Base-by-base conservation (phyloP, 37 sponge, comb jelly and placozoan genomes). In the Spongilla lacustris region DNA sequence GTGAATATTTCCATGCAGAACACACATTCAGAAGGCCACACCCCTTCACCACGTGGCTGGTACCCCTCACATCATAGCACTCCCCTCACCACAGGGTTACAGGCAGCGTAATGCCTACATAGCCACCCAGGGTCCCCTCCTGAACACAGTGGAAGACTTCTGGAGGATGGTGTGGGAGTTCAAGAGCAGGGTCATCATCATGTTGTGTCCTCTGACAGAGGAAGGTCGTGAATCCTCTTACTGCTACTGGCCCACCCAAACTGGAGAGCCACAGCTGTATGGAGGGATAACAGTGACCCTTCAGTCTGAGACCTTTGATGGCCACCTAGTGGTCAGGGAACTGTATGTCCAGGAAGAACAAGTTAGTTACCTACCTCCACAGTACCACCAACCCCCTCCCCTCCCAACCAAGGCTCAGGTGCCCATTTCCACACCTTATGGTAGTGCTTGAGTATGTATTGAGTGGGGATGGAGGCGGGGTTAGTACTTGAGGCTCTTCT, bases 141-240 rank as follows among this genome's bases (percentile, higher is more conserved):
- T 36, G 38, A 10, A 50, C 36, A 92, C 92, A 29, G 86, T 88
- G 81, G 71, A 81, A 49, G 92, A 92, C 82, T 92, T 92, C 86
- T 92, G 92, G 92, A 70, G 82, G 73, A 92, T 92, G 92, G 66
- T 92, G 8, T 91, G 92, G 92, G 86, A 86, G 80, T 36, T 49
- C 14, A 66, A 79, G 38, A 38, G 69, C 48, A 74, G 66, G 38
- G 74, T 74, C 33, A 81, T 87, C 66, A 81, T 87, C 35, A 81
- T 87, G 81, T 36, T 87, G 80, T 74, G 75, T 71, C 23, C 58
- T n/a, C 73, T 73, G 27, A 38, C 50, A n/a, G 87, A 87, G 30
- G 58, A 86, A 29, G 79, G 81, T 30, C 24, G 87, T 87, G 92
- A 91, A 48, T 22, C 41, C 30, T 83, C 84, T 37, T 41, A 49